These are phyloP conservation scores for Melieria omissa DNA, from an alignment of 2,888 invertebrate species.

Conservation along the genomic window DNA sequence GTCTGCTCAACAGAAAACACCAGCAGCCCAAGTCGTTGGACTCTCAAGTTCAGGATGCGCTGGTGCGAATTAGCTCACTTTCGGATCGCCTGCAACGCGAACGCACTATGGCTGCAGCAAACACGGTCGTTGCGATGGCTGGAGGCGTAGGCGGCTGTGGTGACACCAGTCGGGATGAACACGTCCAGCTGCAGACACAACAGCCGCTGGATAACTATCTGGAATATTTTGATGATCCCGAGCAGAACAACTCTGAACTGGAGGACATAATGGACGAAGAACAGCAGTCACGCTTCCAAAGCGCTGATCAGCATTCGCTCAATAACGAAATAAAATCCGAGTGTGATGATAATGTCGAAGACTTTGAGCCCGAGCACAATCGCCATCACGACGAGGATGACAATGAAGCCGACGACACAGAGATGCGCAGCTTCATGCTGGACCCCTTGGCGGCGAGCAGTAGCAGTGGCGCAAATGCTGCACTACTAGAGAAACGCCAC, in stretches of 20 bases:
- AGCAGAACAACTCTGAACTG: conserved; percentile 57
- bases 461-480: conserved; percentile 15
- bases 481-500: conserved; percentile 18
- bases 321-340: conserved; percentile 61
- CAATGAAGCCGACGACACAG: conserved; percentile 49
- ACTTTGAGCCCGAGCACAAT: conserved; percentile 34
- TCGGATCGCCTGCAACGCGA: conserved; percentile 59
- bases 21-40: conserved; percentile 60
- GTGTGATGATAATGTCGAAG: conserved; percentile 54
- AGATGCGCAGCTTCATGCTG: conserved; percentile 50
- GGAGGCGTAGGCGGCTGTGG: conserved; percentile 14
- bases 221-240: conserved; percentile 60
- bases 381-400: conserved; percentile 52
- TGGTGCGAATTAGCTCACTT: conserved; percentile 59
- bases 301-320: conserved; percentile 44
- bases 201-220: conserved; percentile 56
- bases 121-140: conserved; percentile 38
- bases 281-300: conserved; percentile 43
- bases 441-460: conserved; percentile 39
- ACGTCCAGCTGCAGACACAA: conserved; percentile 30
- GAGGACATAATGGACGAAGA: conserved; percentile 62
- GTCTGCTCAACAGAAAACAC: conserved; percentile 51
- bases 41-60: conserved; percentile 62
- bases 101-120: conserved; percentile 50
- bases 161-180: conserved; percentile 45